Base-by-base conservation (phyloP, 30 jellyfish, hydroid and myxozoan genomes). In the Aurelia sp. region DNA sequence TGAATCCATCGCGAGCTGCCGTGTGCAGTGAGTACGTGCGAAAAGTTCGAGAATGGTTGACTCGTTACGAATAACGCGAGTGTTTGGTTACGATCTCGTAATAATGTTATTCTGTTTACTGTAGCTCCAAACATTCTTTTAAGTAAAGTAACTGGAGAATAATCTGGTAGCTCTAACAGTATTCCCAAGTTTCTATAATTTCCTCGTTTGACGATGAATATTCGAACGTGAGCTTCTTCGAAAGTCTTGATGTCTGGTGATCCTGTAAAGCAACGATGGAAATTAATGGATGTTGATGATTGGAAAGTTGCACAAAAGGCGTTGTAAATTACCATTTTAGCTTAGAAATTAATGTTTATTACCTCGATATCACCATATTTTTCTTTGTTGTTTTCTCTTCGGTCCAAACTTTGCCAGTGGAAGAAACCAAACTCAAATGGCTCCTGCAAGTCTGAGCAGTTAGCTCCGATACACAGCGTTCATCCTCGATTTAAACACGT, bases 1-100 rank as follows among this genome's bases (percentile, higher is more conserved):
- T 94, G 99, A 3, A 94, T 77, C 99, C 99, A 94, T 12, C 99
- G 87, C 40, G 97, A 88, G 78, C 99, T 94, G 20, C 99, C 99
- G 59, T 94, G 99, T 13, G 99, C 91, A 0, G 94, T 89, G 13
- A 79, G 67, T 9, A 90, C 92, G 27, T 81, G 97, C 5, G 99
- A 82, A 75, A 94, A 94, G 89, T 85, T 84, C 87, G 95, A 67
- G 35, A 95, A 58, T 7, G 76, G 91, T 20, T 69, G 92, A 16
- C 85, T 72, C 8, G 99, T 82, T 13, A 94, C 92, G 38, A 90
- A 94, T 24, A 94, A 82, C 1, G 99, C 99, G 35, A 94, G 71
- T 15, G 99, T 94, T 72, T 94, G 99, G 72, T 89, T 94, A 5
- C 99, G 92, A 76, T 94, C 99, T 63, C 97, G 90, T 38, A 94